Percentiles rank a stretch among this genome's conserved stretches.
Conservation (phyloP, 2,113 vertebrate species). For the Odontesthes bonariensis region DNA sequence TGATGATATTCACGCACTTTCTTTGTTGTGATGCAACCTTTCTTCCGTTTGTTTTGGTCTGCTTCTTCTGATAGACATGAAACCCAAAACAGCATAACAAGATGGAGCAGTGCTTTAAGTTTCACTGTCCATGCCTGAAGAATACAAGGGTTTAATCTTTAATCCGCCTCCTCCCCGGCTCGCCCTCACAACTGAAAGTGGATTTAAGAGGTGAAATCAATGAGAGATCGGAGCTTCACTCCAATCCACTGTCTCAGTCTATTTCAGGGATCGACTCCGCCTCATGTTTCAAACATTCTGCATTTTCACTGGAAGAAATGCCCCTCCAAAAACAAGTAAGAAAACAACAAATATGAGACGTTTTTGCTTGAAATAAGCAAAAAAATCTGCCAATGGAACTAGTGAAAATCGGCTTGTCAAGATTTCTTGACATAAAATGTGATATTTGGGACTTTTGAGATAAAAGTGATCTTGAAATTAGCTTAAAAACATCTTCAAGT, state of each 20-base stretch:
- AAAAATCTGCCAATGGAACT: too few species aligned
- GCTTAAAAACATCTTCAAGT: too few species aligned
- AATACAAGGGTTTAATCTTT: slow-evolving; percentile 36
- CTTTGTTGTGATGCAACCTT: not conserved
- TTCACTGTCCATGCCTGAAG: slow-evolving; percentile 43
- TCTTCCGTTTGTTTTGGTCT: not conserved
- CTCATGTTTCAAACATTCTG: slow-evolving; percentile 33
- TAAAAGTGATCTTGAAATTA: too few species aligned
- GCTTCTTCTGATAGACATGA: not conserved
- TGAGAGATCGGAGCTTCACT: slow-evolving; percentile 46
- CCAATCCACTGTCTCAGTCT: slow-evolving; percentile 23
- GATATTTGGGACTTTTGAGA: too few species aligned
- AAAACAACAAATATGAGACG: too few species aligned
- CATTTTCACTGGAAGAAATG: too few species aligned
- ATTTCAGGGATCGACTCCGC: slow-evolving; percentile 23
- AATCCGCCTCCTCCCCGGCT: slow-evolving; percentile 36
- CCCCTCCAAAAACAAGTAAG: too few species aligned
- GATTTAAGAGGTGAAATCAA: slow-evolving; percentile 69
- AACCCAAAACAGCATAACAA: slow-evolving; percentile 14
- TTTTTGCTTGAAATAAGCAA: too few species aligned
- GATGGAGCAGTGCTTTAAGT: slow-evolving; percentile 15
- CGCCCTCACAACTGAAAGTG: slow-evolving; percentile 39
- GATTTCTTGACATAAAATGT: too few species aligned
- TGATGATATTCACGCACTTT: not conserved
- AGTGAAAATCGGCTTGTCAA: too few species aligned